Evolutionary conservation across 2,113 vertebrate genomes (phyloP).

Genomic region (Ophiodon elongatus): DNA sequence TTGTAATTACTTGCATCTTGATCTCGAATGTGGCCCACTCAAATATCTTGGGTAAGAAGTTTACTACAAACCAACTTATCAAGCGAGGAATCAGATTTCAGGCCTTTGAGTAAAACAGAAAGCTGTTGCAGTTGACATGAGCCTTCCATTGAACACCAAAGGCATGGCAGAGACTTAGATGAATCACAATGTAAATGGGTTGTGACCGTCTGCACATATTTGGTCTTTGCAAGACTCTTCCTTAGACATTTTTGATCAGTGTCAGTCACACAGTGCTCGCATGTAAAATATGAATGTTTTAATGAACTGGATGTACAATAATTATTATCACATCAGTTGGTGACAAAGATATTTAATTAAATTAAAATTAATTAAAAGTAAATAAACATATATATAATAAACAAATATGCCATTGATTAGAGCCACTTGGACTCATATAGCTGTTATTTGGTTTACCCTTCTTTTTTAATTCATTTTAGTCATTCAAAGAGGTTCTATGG

Average conservation of each 20-base stretch:
- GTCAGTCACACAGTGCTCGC: background rate
- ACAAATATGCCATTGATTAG: background rate
- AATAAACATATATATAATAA: background rate
- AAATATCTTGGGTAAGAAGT: background rate
- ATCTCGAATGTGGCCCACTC: background rate
- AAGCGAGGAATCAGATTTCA: background rate
- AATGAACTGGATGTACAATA: background rate
- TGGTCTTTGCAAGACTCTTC: background rate
- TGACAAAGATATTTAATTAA: background rate
- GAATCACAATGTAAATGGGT: background rate
- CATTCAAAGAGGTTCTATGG: background rate
- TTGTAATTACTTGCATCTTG: slow-evolving; percentile 11
- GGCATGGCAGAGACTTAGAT: background rate
- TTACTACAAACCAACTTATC: background rate
- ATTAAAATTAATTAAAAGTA: background rate
- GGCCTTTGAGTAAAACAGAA: background rate
- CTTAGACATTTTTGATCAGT: background rate
- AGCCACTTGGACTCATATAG: background rate
- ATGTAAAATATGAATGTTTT: background rate
- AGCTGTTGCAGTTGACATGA: background rate
- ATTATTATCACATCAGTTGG: background rate
- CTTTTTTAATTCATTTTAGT: background rate
- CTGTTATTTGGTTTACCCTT: background rate
- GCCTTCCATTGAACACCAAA: background rate
- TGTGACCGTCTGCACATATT: too few relatives aligned